phyloP scores from a whole-genome alignment of 1,140 invertebrate genomes.

The Conus ventricosus region DNA sequence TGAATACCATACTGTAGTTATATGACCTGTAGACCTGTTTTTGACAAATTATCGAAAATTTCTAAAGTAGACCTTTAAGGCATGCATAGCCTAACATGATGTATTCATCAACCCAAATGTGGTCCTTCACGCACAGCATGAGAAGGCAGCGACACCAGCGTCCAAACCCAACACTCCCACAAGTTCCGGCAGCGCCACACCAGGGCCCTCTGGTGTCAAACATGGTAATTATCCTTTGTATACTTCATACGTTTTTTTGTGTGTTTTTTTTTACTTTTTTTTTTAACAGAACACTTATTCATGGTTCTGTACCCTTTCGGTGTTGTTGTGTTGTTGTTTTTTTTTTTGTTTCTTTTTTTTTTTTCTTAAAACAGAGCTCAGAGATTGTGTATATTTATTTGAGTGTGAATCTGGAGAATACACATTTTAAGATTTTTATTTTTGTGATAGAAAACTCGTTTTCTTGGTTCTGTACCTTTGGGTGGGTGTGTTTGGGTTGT shows the following conservation, averaged over 20 bases:
- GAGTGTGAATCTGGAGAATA: too few species aligned
- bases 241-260: too few species aligned
- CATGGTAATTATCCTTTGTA: slow-evolving; percentile 42
- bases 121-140: slow-evolving; percentile 66
- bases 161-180: slow-evolving; percentile 91
- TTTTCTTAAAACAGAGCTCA: background rate
- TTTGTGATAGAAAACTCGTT: background rate
- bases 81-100: too few species aligned
- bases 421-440: too few species aligned
- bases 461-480: background rate
- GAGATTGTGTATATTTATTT: background rate
- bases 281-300: too few species aligned
- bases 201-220: slow-evolving; percentile 73
- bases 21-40: too few species aligned
- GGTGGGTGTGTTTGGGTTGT: background rate
- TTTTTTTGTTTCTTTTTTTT: background rate
- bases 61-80: too few species aligned
- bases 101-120: too few species aligned
- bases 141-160: slow-evolving; percentile 87
- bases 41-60: too few species aligned
- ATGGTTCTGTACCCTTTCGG: background rate
- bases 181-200: slow-evolving; percentile 76
- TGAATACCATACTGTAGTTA: too few species aligned
- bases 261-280: too few species aligned
- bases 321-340: background rate